Evolutionary conservation across 2,888 invertebrate species (phyloP).

Genomic region (Keiferia lycopersicella): DNA sequence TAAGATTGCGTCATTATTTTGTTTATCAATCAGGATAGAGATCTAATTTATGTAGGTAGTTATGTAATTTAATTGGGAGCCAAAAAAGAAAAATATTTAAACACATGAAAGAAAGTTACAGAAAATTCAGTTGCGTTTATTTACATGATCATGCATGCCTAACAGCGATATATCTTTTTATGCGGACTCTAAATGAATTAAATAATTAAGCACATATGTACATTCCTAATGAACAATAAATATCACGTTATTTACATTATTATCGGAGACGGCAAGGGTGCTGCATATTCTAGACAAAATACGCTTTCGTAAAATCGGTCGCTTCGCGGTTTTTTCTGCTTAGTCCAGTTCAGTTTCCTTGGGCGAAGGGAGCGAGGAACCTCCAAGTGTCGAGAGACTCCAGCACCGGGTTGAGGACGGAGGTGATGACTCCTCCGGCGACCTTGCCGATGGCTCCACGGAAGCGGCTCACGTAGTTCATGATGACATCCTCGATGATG

Average conservation of each 20-base stretch:
- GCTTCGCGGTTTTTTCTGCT: not conserved
- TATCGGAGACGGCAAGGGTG: too few relatives aligned
- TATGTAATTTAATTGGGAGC: not conserved
- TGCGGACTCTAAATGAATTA: too few relatives aligned
- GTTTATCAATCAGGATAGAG: not conserved
- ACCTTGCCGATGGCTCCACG: constrained; percentile 52
- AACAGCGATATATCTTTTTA: too few relatives aligned
- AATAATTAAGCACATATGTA: too few relatives aligned
- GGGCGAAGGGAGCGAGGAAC: constrained; percentile 50
- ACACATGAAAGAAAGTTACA: not conserved
- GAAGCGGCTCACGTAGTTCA: constrained; percentile 66
- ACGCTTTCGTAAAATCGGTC: too few relatives aligned
- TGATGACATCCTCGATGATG: constrained; percentile 61
- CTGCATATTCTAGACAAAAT: too few relatives aligned
- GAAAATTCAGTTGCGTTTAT: too few relatives aligned
- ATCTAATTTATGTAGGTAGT: not conserved
- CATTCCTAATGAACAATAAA: too few relatives aligned
- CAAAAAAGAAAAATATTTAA: not conserved
- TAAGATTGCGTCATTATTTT: not conserved
- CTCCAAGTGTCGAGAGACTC: constrained; percentile 64
- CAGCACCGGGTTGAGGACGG: constrained; percentile 55
- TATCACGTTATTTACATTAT: too few relatives aligned
- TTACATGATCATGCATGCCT: too few relatives aligned
- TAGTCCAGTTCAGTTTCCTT: not conserved
- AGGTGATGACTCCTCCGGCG: constrained; percentile 34